Evolutionary conservation across 2,888 invertebrate genomes (phyloP).

Genomic region (Crepidodera aurea): DNA sequence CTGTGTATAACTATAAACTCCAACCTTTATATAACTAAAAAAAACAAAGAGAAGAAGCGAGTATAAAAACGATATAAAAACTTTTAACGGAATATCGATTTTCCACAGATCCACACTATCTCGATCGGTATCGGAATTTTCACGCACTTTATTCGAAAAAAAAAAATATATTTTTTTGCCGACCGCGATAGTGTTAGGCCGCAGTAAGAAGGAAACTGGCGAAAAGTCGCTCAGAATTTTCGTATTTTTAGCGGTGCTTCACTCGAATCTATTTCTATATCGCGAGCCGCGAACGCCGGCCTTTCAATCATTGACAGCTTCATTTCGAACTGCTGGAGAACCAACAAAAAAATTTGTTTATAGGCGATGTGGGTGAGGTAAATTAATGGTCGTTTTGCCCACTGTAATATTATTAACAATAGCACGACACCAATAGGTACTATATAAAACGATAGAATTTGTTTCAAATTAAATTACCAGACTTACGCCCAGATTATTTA

Average conservation of each 20-base stretch:
- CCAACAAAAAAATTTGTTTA: slow-evolving; percentile 22
- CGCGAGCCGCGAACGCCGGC: slow-evolving; percentile 29
- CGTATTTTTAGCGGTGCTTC: slow-evolving; percentile 59
- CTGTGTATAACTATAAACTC: no score
- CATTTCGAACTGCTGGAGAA: slow-evolving; percentile 25
- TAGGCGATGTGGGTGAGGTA: slow-evolving; percentile 25
- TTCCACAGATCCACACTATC: slow-evolving; percentile 34
- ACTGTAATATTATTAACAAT: slow-evolving; percentile 9
- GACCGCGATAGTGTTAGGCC: slow-evolving; percentile 51
- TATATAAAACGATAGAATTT: no score
- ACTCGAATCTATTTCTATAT: slow-evolving; percentile 55
- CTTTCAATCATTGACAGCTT: slow-evolving; percentile 35
- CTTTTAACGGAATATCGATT: slow-evolving; percentile 16
- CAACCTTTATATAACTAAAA: slow-evolving; percentile 27
- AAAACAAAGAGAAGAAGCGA: slow-evolving; percentile 15
- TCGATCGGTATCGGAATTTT: slow-evolving; percentile 32
- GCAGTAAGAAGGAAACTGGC: slow-evolving; percentile 59
- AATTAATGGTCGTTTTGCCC: slow-evolving; percentile 15
- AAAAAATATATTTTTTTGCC: slow-evolving; percentile 29
- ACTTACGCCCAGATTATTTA: no score
- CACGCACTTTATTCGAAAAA: slow-evolving; percentile 30
- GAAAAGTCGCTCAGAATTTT: slow-evolving; percentile 50
- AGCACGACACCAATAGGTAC: not conserved
- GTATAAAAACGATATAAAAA: slow-evolving; percentile 33
- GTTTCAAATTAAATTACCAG: no score